A percentile compares a stretch with the other conserved stretches of the same genome.
Evolutionary conservation across 1,140 invertebrate genomes (phyloP).

Genomic region (silkworm (Bombyx mori)): DNA sequence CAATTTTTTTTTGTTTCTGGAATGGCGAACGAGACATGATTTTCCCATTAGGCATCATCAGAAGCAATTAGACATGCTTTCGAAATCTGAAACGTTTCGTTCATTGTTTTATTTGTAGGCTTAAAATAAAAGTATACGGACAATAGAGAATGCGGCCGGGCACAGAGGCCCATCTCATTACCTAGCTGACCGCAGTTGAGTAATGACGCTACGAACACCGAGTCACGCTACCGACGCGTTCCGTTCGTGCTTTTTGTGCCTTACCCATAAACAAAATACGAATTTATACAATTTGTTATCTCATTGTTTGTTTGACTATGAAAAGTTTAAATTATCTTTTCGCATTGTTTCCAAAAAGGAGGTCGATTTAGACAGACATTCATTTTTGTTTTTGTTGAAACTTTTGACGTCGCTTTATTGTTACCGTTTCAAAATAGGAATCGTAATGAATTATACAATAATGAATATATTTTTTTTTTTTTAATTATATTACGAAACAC

Average conservation of each 20-base stretch:
- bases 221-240: constrained; percentile 27
- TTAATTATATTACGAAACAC: not conserved
- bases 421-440: not conserved
- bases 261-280: constrained; percentile 22
- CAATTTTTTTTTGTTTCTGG: constrained; percentile 7
- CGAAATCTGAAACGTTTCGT: too few species aligned
- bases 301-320: constrained; percentile 18
- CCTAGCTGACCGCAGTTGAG: constrained; percentile 40
- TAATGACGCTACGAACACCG: constrained; percentile 28
- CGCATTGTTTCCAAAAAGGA: not conserved
- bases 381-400: constrained; percentile 13
- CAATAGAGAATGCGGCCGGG: constrained; percentile 27
- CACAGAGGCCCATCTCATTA: constrained; percentile 47
- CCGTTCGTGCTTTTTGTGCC: constrained; percentile 19
- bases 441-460: too few species aligned
- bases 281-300: constrained; percentile 18
- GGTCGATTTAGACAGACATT: constrained; percentile 10
- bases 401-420: constrained; percentile 11
- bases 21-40: too few species aligned
- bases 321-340: constrained; percentile 14
- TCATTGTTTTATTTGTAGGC: too few species aligned
- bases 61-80: too few species aligned
- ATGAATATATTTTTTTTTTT: not conserved
- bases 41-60: too few species aligned
- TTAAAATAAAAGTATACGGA: constrained; percentile 15